A percentile compares a stretch with the other conserved stretches of the same genome.
Evolutionary conservation across 2,113 vertebrate genomes (phyloP).

Genomic region (Upupa epops): DNA sequence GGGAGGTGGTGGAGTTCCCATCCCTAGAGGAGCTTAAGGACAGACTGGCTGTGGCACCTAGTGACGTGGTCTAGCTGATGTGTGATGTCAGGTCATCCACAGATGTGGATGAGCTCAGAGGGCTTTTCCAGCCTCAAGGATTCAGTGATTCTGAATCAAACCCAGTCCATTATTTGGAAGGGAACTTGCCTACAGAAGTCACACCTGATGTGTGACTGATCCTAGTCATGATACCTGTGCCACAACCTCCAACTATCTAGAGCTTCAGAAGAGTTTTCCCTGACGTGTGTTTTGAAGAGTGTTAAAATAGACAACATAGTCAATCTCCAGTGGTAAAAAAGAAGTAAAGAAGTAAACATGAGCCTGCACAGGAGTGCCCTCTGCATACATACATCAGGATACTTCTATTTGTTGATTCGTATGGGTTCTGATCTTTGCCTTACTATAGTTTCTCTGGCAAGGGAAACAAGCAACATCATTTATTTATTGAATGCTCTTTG

Average conservation of each 20-base stretch:
- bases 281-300: not conserved
- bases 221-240: not conserved
- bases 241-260: not conserved
- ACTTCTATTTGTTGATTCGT: not conserved
- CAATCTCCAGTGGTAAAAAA: not conserved
- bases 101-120: too few relatives aligned
- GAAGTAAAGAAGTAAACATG: not conserved
- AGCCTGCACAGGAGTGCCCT: not conserved
- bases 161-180: not conserved
- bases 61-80: too few relatives aligned
- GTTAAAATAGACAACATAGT: not conserved
- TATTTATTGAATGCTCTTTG: slow-evolving; percentile 7
- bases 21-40: too few relatives aligned
- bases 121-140: too few relatives aligned
- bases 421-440: slow-evolving; percentile 36
- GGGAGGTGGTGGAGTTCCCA: too few relatives aligned
- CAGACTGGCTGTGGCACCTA: too few relatives aligned
- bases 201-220: not conserved
- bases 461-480: slow-evolving; percentile 21
- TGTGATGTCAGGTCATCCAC: too few relatives aligned
- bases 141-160: too few relatives aligned
- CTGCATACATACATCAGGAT: not conserved
- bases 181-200: not conserved
- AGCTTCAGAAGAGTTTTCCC: not conserved
- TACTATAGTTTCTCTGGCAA: slow-evolving; percentile 6